A percentile compares a stretch with the other conserved stretches of the same genome.
These are phyloP conservation scores for Peromyscus attwateri DNA, from an alignment of 2,797 vertebrate genomes.

Conservation along the genomic window DNA sequence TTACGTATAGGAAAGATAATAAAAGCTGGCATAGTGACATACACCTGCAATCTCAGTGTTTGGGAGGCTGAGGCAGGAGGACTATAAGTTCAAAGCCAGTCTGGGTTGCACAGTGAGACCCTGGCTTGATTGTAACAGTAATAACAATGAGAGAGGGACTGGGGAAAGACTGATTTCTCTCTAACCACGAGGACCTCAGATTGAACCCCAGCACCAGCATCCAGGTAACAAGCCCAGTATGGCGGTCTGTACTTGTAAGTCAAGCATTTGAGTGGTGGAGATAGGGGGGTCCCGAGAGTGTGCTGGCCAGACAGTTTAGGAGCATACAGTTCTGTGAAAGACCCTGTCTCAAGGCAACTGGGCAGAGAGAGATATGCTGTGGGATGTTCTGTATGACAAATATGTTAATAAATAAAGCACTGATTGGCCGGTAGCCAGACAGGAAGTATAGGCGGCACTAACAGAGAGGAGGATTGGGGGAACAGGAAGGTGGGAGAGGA, in stretches of 20 bases:
- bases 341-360: neutral
- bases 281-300: no score
- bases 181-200: no score
- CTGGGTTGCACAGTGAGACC: neutral
- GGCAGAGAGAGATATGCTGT: neutral
- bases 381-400: no score
- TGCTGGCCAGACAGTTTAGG: neutral
- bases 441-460: no score
- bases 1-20: slow-evolving; percentile 13
- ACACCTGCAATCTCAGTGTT: neutral
- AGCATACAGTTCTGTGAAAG: neutral
- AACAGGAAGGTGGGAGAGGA: no score
- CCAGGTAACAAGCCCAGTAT: neutral
- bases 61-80: neutral
- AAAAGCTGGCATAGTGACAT: neutral
- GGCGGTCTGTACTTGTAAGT: neutral
- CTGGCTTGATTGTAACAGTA: neutral
- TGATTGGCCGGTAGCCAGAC: no score
- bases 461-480: no score
- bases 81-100: neutral
- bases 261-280: neutral
- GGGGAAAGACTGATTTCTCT: neutral
- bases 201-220: neutral
- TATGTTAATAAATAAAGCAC: no score
- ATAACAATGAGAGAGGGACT: neutral